Evolutionary conservation across 2,888 invertebrate genomes (phyloP), one percentile per base, ranked within the genome.

Genomic region (Cordilura impudica): DNA sequence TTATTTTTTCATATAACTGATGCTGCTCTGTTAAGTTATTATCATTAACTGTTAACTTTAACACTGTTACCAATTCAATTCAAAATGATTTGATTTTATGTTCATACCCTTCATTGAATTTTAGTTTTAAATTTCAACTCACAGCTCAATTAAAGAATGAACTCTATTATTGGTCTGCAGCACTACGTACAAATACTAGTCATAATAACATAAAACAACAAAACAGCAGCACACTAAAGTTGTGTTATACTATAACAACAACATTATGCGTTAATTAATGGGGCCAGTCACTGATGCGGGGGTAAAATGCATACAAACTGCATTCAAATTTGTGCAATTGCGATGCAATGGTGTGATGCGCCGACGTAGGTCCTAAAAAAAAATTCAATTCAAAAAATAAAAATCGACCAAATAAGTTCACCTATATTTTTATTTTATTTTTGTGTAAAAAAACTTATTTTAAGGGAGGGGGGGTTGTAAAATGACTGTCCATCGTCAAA

Each of bases 361-460:
- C 80, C 78, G 79, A 77, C 81, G 82, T 78, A 70, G 65, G 71
- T 45, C n/a, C n/a, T 63, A 49, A 78, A 78, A 31, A 54, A 23
- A 54, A 54, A 66, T 61, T 74, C n/a, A n/a, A n/a, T n/a, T n/a
- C n/a, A 66, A 58, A 75, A 74, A 70, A 75, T 65, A 35, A 63
- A 78, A 81, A 74, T 75, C 78, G 81, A 82, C 82, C 82, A 83
- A 82, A 72, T 83, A 84, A 83, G 85, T 86, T 87, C 85, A 87
- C 87, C 88, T 86, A 85, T 84, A n/a, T 87, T 87, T 84, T 85
- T 83, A 60, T 83, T 82, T 83, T 86, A 84, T 81, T 81, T 84
- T 70, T 81, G 61, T 70, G 29, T 26, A 61, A 23, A 71, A 74
- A 58, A 31, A 65, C 18, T 65, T 60, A 66, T 65, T 73, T 61